phyloP scores from a whole-genome alignment of 2,797 vertebrate genomes.

The Euthynnus affinis region DNA sequence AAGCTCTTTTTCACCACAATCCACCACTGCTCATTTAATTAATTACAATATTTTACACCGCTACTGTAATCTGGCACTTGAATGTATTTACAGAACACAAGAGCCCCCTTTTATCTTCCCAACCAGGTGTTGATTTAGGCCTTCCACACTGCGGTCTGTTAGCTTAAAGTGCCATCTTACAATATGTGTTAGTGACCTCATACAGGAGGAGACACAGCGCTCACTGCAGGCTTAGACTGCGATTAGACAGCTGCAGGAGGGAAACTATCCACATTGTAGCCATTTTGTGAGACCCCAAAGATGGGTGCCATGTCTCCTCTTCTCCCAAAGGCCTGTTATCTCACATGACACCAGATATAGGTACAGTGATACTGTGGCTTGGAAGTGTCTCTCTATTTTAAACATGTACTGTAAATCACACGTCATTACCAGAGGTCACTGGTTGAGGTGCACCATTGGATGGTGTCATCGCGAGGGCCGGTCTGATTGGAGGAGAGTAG shows the following conservation, averaged over 20 bases:
- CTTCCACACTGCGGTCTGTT: constrained; percentile 65
- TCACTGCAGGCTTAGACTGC: constrained; percentile 69
- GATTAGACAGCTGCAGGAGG: constrained; percentile 80
- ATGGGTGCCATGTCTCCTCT: constrained; percentile 71
- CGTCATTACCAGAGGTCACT: constrained; percentile 83
- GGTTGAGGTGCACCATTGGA: constrained; percentile 73
- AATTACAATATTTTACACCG: constrained; percentile 21
- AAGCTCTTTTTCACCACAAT: constrained; percentile 7
- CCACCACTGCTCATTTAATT: constrained; percentile 18
- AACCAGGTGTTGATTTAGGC: constrained; percentile 83
- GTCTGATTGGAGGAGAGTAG: constrained; percentile 79
- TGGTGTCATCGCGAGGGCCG: constrained; percentile 62
- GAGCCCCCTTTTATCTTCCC: constrained; percentile 41
- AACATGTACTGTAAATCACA: constrained; percentile 82
- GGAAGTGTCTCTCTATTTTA: constrained; percentile 71
- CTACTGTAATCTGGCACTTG: constrained; percentile 29
- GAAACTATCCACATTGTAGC: constrained; percentile 77
- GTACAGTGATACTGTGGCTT: constrained; percentile 44
- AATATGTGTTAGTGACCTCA: constrained; percentile 70
- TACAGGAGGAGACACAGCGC: constrained; percentile 66
- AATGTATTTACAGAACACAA: constrained; percentile 40
- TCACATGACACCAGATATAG: constrained; percentile 78
- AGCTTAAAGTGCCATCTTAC: constrained; percentile 71
- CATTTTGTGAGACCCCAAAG: constrained; percentile 80
- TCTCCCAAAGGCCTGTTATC: constrained; percentile 79